Conservation (phyloP, 2,797 vertebrate genomes). For the Parotocinclus haroldoi region DNA sequence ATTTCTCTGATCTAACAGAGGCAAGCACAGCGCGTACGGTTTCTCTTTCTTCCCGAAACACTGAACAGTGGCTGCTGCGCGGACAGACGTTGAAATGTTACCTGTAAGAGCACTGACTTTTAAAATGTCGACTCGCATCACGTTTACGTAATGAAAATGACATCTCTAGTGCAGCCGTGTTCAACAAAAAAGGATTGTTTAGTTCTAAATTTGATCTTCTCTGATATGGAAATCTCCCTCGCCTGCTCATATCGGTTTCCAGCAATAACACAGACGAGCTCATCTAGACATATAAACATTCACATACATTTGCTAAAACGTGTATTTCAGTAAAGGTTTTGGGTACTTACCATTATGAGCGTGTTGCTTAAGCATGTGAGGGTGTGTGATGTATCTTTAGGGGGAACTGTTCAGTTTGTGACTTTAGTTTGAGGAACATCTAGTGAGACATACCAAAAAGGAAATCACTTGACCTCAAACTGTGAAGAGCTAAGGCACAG, state of each 20-base stretch:
- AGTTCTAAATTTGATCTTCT: neutral
- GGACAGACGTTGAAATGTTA: neutral
- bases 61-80: neutral
- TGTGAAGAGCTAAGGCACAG: slow-evolving; percentile 48
- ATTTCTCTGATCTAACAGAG: too few species aligned
- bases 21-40: too few species aligned
- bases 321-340: neutral
- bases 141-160: too few species aligned
- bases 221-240: neutral
- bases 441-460: slow-evolving; percentile 51
- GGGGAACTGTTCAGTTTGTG: slow-evolving; percentile 44
- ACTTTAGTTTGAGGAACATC: slow-evolving; percentile 52
- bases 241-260: neutral
- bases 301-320: neutral
- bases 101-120: too few species aligned
- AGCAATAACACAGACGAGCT: neutral
- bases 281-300: neutral
- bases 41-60: neutral
- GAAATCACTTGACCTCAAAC: slow-evolving; percentile 57
- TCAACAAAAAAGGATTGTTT: too few species aligned
- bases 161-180: too few species aligned
- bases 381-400: slow-evolving; percentile 15
- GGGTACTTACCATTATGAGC: slow-evolving; percentile 45
- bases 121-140: too few species aligned
- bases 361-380: slow-evolving; percentile 9